Evolutionary conservation across 2,888 invertebrate genomes (phyloP).

Genomic region (Ornithoptera priamus): DNA sequence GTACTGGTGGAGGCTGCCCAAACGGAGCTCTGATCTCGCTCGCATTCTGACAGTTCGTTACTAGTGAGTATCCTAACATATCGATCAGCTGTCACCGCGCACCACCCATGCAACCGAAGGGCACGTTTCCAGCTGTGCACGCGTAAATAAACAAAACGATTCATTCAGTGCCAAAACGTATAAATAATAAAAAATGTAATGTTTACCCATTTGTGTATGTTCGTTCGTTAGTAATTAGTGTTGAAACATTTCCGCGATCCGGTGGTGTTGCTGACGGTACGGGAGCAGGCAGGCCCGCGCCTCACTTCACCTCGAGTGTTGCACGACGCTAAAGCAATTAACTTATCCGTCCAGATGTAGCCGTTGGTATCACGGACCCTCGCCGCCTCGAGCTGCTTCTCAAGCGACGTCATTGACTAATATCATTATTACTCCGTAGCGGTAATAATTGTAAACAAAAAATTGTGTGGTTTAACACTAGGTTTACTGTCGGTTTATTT

Average conservation of each 20-base stretch:
- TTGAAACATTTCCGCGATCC: slow-evolving; percentile 40
- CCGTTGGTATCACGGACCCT: slow-evolving; percentile 17
- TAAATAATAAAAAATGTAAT: slow-evolving; percentile 31
- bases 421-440: not conserved
- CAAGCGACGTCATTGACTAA: not conserved
- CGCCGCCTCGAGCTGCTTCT: not conserved
- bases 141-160: not conserved
- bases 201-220: slow-evolving; percentile 22
- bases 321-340: slow-evolving; percentile 38
- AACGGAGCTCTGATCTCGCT: no score
- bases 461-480: no score
- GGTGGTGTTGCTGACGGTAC: not conserved
- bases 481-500: no score
- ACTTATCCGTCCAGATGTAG: slow-evolving; percentile 51
- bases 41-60: no score
- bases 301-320: not conserved
- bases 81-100: no score
- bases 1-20: slow-evolving; percentile 8
- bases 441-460: not conserved
- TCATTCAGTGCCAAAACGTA: slow-evolving; percentile 26
- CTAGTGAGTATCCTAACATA: no score
- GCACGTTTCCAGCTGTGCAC: no score
- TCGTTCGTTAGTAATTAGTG: slow-evolving; percentile 38
- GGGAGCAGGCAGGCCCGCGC: not conserved
- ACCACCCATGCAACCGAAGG: no score